Evolutionary conservation across 1,140 invertebrate genomes (phyloP).

Genomic region (Diachasma alloeum): DNA sequence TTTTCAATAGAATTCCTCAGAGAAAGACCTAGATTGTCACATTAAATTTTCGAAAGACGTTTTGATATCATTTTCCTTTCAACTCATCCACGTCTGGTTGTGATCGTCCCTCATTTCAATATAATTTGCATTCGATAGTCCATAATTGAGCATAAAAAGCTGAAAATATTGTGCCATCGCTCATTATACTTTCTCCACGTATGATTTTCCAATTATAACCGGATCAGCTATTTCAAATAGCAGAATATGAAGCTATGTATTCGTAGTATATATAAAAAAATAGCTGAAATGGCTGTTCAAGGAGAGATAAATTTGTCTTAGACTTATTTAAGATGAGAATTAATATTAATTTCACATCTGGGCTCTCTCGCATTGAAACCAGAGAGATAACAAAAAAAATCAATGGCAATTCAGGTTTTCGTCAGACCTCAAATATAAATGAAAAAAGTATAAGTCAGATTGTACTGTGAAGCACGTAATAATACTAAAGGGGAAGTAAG

Average conservation of each 20-base stretch:
- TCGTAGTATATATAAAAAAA: no score
- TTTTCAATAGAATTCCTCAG: no score
- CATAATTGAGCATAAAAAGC: neutral
- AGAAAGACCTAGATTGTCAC: no score
- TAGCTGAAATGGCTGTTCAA: no score
- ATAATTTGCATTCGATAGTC: neutral
- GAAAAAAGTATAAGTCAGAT: constrained; percentile 42
- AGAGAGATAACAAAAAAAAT: neutral
- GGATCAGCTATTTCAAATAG: neutral
- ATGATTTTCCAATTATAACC: neutral
- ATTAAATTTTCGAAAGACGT: no score
- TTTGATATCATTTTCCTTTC: no score
- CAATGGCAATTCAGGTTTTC: constrained; percentile 58
- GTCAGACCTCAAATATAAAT: constrained; percentile 59
- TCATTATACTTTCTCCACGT: neutral
- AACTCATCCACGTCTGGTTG: neutral
- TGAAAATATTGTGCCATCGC: neutral
- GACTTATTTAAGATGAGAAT: no score
- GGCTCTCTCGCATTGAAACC: no score
- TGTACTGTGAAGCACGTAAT: constrained; percentile 24
- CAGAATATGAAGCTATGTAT: no score
- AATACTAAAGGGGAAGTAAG: constrained; percentile 20
- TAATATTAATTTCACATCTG: no score
- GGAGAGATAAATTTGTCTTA: no score
- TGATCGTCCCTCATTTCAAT: neutral